These are phyloP conservation scores for Prunella himalayana DNA, from an alignment of 2,113 vertebrate species.

Conservation along the genomic window DNA sequence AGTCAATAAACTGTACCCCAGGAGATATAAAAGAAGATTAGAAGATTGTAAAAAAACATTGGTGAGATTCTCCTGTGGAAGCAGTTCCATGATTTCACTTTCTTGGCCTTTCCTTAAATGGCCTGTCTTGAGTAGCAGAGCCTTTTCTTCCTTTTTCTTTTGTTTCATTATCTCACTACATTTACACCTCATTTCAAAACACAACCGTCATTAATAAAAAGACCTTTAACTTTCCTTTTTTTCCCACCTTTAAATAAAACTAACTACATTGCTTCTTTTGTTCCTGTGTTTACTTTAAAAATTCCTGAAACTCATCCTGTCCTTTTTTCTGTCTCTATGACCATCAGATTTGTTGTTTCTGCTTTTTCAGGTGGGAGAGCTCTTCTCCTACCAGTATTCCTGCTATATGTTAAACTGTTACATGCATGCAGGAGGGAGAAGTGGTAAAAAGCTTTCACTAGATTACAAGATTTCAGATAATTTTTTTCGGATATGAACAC, in stretches of 20 bases:
- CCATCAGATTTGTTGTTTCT: not conserved
- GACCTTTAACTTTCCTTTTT: fast-evolving
- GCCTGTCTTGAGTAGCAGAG: not conserved
- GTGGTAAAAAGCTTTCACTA: not conserved
- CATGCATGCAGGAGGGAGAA: not conserved
- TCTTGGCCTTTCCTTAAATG: not conserved
- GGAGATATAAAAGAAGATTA: not conserved
- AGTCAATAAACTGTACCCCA: not conserved
- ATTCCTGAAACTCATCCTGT: not conserved
- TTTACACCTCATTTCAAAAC: not conserved
- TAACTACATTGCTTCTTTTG: not conserved
- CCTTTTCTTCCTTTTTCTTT: not conserved
- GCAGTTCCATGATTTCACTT: not conserved
- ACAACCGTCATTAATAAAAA: not conserved
- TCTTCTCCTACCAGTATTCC: not conserved
- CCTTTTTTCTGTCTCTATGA: not conserved
- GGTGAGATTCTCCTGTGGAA: not conserved
- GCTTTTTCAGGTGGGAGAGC: not conserved
- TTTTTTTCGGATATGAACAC: not conserved
- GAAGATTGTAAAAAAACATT: not conserved
- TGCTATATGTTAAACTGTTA: not conserved
- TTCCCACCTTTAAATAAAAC: not conserved
- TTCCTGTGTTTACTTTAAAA: not conserved
- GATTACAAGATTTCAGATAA: not conserved
- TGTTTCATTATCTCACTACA: not conserved